Evolutionary conservation across 2,113 vertebrate genomes (phyloP), one percentile per base, ranked within the genome.

Genomic region (Ceyx margarethae): DNA sequence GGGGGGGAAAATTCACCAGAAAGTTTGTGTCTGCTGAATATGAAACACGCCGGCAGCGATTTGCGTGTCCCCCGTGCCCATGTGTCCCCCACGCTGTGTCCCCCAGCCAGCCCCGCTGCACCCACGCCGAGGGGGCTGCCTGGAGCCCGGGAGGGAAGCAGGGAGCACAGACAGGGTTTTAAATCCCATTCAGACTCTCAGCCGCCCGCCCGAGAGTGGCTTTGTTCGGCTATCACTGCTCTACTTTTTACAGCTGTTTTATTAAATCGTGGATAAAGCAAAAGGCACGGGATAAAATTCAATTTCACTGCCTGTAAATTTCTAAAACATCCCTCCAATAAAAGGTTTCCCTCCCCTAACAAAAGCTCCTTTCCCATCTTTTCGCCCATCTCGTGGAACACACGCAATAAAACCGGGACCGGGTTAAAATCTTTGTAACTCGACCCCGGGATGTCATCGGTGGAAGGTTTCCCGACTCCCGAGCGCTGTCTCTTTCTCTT

Each of bases 211-310:
- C 15, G 57, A 87, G 90, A 75, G 53, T 64, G 35, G 97, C 97
- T 97, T 96, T 95, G 96, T 96, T 97, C 96, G 62, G 93, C 93
- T 61, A 74, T 78, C 95, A 64, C 86, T 14, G 80, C 26, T 85
- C 66, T 61, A 76, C 79, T 72, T 77, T 87, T 80, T 54, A 11
- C 5, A 94, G 95, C 93, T 81, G 91, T 91, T 96, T 97, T 96
- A 96, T 96, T 95, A 96, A 96, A 80, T 91, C 15, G 68, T 15
- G 96, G 93, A 84, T 94, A 94, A 93, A 72, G 74, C 93, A 57
- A 87, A 81, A 96, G 87, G 94, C 86, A 77, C 91, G 58, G 92
- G 95, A 95, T 90, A 88, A 94, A 97, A 96, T 83, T 80, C 94
- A 81, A 51, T 94, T 94, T 93, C 92, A 89, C 43, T 85, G 85